phyloP scores from a whole-genome alignment of 1,140 invertebrate species.

The Homarus americanus region DNA sequence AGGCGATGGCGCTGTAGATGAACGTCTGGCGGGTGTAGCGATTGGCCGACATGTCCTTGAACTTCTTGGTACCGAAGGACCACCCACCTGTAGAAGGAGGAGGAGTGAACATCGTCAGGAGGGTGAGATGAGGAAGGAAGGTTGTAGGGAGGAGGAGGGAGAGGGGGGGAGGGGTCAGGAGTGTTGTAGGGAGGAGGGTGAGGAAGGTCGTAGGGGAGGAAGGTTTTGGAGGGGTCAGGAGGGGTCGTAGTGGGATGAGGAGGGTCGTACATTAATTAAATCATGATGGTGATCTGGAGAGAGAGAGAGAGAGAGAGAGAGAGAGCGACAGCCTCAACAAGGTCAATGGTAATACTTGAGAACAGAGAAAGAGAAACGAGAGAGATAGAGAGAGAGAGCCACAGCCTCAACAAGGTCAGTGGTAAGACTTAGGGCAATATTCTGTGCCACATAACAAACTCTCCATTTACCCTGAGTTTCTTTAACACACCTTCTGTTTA shows the following conservation, averaged over 20 bases:
- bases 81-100: constrained; percentile 85
- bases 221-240: neutral
- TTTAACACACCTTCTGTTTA: neutral
- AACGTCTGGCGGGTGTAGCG: constrained; percentile 94
- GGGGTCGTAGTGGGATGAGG: neutral
- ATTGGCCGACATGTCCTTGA: constrained; percentile 93
- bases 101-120: too few relatives aligned
- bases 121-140: neutral
- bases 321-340: neutral
- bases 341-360: neutral
- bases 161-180: neutral
- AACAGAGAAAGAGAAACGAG: constrained; percentile 42
- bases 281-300: neutral
- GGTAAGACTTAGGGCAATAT: constrained; percentile 2
- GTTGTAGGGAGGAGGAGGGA: neutral
- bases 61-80: constrained; percentile 97
- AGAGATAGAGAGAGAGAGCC: constrained; percentile 9
- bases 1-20: constrained; percentile 95
- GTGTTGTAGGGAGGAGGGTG: neutral
- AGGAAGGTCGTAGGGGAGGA: too few relatives aligned
- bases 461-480: neutral
- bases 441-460: constrained; percentile 37
- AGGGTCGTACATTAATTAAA: neutral
- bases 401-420: neutral
- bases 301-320: neutral